Evolutionary conservation across 2,797 vertebrate species (phyloP).

Genomic region (Tangara arthus): DNA sequence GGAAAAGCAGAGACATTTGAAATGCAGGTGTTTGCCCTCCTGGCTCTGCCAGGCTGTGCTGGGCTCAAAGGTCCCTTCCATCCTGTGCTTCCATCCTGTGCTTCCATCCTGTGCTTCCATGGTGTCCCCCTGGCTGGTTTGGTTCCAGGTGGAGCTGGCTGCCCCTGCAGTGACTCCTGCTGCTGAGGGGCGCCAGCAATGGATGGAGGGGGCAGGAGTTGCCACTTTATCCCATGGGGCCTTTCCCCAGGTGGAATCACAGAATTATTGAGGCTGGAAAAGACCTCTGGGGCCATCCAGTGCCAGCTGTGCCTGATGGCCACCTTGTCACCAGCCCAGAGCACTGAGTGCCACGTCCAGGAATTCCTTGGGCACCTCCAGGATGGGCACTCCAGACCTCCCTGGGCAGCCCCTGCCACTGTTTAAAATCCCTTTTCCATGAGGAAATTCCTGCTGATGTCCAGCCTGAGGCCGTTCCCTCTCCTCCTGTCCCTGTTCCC

Average conservation of each 20-base stretch:
- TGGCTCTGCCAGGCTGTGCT: not conserved
- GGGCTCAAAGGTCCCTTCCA: not conserved
- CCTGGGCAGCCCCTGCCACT: not conserved
- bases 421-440: not conserved
- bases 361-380: not conserved
- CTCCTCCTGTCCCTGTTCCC: not conserved
- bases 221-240: accelerated
- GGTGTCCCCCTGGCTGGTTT: not conserved
- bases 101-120: not conserved
- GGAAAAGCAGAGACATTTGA: not conserved
- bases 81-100: not conserved
- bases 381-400: not conserved
- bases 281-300: accelerated
- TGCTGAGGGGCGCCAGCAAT: accelerated
- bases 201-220: not conserved
- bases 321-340: not conserved
- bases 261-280: not conserved
- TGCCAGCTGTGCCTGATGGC: accelerated
- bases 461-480: not conserved
- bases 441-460: accelerated
- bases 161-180: not conserved
- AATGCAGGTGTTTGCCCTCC: not conserved
- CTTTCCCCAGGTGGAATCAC: not conserved
- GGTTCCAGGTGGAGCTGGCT: not conserved
- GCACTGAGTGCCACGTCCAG: accelerated